Evolutionary conservation across 2,113 vertebrate genomes (phyloP), one percentile per base, ranked within the genome.

Genomic region (Cisticola juncidis): DNA sequence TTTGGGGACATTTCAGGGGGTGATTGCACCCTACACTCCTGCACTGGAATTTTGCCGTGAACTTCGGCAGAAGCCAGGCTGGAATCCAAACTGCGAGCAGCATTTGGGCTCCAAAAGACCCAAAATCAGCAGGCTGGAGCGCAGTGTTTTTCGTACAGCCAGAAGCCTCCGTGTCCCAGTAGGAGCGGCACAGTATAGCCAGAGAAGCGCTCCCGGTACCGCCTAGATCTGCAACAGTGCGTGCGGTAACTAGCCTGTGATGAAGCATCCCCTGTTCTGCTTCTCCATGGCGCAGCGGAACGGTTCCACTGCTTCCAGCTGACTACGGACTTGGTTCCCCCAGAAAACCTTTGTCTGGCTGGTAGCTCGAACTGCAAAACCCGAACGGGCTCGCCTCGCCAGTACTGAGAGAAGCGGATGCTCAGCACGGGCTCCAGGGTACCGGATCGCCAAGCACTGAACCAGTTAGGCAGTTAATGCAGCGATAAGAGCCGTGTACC

Each of bases 401-500:
- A 12, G 45, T 33, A 14, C 33, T 9, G 72, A 42, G 53, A 31
- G 24, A 24, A n/a, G 36, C 12, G 40, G 48, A 13, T 14, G 48
- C 29, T 54, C 54, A 8, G 47, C 69, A 3, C 12, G 26, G 60
- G 60, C 70, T 65, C 13, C n/a, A 2, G 47, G 38, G 17, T 7
- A 14, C 12, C 11, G 40, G 47, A 4, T n/a, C 2, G 17, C 61
- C 36, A 2, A n/a, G 56, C 50, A 8, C 29, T 0, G 81, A 28
- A 0, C 8, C 1, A 38, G n/a, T n/a, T 42, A 3, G 12, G 14
- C 58, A 7, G 71, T 5, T 1, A 1, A 14, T 18, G 47, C 54
- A 6, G 73, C 8, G 8, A 0, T 23, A 57, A 2, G 47, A 31
- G 26, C 74, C 1, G 14, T 3, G 4, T 1, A 0, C 14, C 26